Percentiles rank a stretch among this genome's conserved stretches.
These are phyloP conservation scores for Drosophila ananassae DNA, from an alignment of 1,140 invertebrate species.

Conservation along the genomic window DNA sequence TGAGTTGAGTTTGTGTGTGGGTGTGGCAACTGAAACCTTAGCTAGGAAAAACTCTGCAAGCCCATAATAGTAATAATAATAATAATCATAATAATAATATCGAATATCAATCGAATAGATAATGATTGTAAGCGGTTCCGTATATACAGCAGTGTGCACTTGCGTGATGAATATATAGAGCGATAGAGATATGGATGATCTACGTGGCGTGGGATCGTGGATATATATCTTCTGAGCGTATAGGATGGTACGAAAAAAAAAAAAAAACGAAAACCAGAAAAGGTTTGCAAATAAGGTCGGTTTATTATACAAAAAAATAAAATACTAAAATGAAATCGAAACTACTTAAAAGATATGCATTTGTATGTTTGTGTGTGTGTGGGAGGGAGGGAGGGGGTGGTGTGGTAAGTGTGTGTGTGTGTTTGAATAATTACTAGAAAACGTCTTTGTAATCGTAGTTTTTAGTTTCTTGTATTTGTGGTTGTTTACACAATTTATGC, in stretches of 20 bases:
- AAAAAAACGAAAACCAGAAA: constrained; percentile 17
- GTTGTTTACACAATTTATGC: constrained; percentile 75
- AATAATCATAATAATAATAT: constrained; percentile 18
- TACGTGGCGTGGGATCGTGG: constrained; percentile 4
- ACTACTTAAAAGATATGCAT: constrained; percentile 72
- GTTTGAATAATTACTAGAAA: constrained; percentile 70
- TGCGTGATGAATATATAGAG: constrained; percentile 29
- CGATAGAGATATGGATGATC: constrained; percentile 41
- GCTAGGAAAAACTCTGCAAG: constrained; percentile 68
- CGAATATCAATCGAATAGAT: constrained; percentile 43
- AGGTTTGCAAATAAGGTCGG: constrained; percentile 63
- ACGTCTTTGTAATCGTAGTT: constrained; percentile 76
- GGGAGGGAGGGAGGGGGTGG: background rate
- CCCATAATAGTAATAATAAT: constrained; percentile 11
- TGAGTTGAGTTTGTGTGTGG: background rate
- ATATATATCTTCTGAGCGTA: constrained; percentile 39
- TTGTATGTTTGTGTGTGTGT: constrained; percentile 21
- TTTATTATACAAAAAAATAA: constrained; percentile 76
- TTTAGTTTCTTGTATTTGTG: constrained; percentile 27
- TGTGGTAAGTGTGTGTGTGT: background rate
- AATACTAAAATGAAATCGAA: constrained; percentile 79
- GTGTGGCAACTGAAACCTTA: constrained; percentile 72
- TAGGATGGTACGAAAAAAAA: constrained; percentile 9
- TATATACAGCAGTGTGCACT: constrained; percentile 64
- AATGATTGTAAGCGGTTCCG: constrained; percentile 65